Evolutionary conservation across 2,797 vertebrate genomes (phyloP).

Genomic region (Tangara arthus): DNA sequence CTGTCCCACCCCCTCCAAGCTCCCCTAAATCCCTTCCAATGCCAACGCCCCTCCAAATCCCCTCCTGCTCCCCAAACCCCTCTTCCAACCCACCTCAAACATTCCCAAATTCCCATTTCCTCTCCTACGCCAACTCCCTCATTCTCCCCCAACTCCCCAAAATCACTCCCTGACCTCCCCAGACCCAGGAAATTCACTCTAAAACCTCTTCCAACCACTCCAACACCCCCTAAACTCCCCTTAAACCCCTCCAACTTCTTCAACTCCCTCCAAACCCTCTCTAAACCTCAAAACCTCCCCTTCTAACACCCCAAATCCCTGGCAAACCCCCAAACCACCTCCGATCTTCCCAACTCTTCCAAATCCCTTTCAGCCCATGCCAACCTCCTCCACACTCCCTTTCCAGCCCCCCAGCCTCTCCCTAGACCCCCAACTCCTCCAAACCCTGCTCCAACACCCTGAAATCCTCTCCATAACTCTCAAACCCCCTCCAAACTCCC

Average conservation of each 20-base stretch:
- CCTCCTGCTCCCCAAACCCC: not conserved
- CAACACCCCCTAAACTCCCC: not conserved
- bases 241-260: not conserved
- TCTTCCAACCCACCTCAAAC: not conserved
- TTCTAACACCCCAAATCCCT: not conserved
- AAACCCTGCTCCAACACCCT: rapidly evolving
- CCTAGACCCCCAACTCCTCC: not conserved
- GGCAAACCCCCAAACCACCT: not conserved
- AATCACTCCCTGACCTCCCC: not conserved
- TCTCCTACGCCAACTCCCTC: not conserved
- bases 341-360: not conserved
- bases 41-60: not conserved
- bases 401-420: not conserved
- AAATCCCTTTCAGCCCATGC: not conserved
- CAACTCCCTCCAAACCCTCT: not conserved
- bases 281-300: not conserved
- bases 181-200: not conserved
- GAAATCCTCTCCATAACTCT: not conserved
- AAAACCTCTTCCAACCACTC: not conserved
- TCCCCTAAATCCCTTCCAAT: not conserved
- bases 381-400: not conserved
- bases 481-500: not conserved
- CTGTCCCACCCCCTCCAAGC: not conserved
- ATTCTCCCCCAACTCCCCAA: not conserved
- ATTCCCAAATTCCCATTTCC: not conserved